Base-by-base conservation (phyloP, 2,797 vertebrate species). In the Cephalopachus bancanus region DNA sequence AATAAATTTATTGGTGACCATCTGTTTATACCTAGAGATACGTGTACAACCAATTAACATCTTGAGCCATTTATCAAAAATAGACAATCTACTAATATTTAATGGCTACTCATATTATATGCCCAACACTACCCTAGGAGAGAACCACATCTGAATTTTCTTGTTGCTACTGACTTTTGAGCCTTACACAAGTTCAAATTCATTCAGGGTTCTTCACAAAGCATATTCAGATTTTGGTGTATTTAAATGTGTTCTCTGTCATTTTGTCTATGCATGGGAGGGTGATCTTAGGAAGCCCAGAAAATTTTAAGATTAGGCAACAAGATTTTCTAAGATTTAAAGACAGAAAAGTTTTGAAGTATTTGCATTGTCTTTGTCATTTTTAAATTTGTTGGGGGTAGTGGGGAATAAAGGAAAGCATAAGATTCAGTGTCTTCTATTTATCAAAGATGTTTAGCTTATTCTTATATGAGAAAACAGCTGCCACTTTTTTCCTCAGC, bases 211-310 rank as follows among this genome's bases (percentile, higher is more conserved):
- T 62, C 3, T 51, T 84, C 37, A 14, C 5, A 91, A 96, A 95
- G 8, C 14, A 86, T 17, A 26, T 12, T 83, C 11, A 78, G 59
- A 88, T 2, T 64, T 94, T 4, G 62, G 3, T 72, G 14, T 64
- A 37, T 76, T 60, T 89, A 92, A 83, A 51, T 74, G 6, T 74
- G 3, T 88, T 81, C 33, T 93, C 14, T 94, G 30, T 89, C 81
- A 49, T 22, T 62, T 87, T 51, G 16, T 44, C 16, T 1, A 10
- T 44, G 69, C 1, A 11, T 60, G 0, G 0, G 5, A 37, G 1
- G 86, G 75, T 79, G n/a, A 55, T 37, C 95, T 49, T 64, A 28
- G 57, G 26, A 93, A 88, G 24, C 24, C 19, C 10, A 59, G 19
- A 3, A 83, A 72, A 81, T 89, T 95, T 49, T 59, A 83, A 92